Base-by-base conservation (phyloP, 2,888 invertebrate genomes). In the Quadriops clusia region DNA sequence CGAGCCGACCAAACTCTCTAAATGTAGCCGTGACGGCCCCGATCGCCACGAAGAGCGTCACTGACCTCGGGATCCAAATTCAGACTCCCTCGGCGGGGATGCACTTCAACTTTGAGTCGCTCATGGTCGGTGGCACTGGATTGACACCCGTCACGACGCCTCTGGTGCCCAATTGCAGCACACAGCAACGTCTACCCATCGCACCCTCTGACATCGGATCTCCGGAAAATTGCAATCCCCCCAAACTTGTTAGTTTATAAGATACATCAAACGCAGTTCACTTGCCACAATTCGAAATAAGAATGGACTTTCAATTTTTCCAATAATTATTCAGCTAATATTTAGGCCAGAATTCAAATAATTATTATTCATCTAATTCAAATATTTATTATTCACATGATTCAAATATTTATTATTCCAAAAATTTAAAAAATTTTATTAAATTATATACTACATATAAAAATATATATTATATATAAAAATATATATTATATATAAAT, bases 101-200 rank as follows among this genome's bases (percentile, higher is more conserved):
- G 43, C 78, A 77, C 46, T 86, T 90, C 63, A 89, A 87, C 61
- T 90, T 87, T 58, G 91, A 93, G 51, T 85, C 85, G 44, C 69
- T 93, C 37, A 87, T 91, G 83, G 89, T 87, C 48, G 89, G 89
- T 28, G 89, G 90, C 49, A 89, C 91, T 2, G 90, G 91, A 0
- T 65, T 93, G 27, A 91, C 91, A 5, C 91, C 91, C 0, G 83
- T 87, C 17, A 76, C 72, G 27, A 73, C 72, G 32, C 81, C 82
- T 2, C 52, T 78, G 30, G 65, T 75, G 45, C 77, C 77, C 12
- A 67, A 69, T 14, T 85, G 84, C 63, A 78, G 80, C 37, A 76
- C 76, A 42, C 83, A 85, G 58, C 79, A 79, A 54, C 72, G 82
- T 52, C 73, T 78, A 27, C 69, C 75, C 47, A 67, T 56, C 49